A percentile compares a stretch with the other conserved stretches of the same genome.
These are phyloP conservation scores for Limosa lapponica DNA, from an alignment of 2,797 vertebrate genomes.

Conservation along the genomic window DNA sequence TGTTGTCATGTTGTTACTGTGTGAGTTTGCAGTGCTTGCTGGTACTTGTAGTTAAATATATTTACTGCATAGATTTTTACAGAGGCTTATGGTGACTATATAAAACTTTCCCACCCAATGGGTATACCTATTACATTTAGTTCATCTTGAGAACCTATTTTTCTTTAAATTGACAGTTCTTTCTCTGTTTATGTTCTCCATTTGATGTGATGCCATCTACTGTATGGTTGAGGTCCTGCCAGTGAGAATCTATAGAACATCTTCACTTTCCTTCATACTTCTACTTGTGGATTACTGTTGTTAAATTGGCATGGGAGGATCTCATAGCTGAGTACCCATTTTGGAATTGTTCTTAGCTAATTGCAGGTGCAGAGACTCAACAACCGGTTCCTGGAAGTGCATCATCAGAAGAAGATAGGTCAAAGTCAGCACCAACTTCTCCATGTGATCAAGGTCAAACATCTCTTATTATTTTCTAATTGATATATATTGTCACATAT, in stretches of 20 bases:
- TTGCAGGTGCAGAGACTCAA: constrained; percentile 87
- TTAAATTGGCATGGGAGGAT: background rate
- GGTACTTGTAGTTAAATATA: background rate
- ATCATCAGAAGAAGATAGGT: constrained; percentile 88
- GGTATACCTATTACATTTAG: fast-evolving
- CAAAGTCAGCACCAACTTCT: constrained; percentile 92
- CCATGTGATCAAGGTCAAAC: constrained; percentile 92
- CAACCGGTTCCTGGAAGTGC: constrained; percentile 82
- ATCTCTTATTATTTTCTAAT: background rate
- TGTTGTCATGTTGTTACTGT: background rate
- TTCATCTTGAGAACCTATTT: background rate
- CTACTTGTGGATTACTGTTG: background rate
- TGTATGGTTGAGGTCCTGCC: background rate
- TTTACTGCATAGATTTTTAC: background rate
- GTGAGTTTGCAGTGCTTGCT: background rate
- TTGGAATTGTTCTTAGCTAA: constrained; percentile 80
- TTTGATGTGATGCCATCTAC: background rate
- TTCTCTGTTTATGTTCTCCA: background rate
- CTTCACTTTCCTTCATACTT: background rate
- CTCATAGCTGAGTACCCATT: background rate
- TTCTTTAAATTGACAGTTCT: background rate
- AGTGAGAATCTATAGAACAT: background rate
- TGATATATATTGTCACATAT: background rate
- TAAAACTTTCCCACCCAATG: background rate
- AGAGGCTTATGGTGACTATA: background rate